Conservation (phyloP, 2,888 invertebrate species). For the Cremastinae sp. region DNA sequence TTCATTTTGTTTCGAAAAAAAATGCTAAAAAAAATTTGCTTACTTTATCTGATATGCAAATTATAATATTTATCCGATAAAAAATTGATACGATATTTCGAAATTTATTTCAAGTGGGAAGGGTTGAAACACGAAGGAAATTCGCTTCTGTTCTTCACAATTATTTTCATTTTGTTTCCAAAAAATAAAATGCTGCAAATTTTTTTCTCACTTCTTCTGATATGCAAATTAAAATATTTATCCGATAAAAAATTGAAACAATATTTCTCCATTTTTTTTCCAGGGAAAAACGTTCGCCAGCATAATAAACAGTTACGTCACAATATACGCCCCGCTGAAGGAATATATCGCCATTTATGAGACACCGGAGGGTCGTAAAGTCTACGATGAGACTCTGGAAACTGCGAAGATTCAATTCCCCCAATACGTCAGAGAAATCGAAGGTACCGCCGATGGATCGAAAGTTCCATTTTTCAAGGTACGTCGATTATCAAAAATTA, state of each 20-base stretch:
- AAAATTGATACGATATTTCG: too few species aligned
- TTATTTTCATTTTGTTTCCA: too few species aligned
- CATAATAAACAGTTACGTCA: constrained; percentile 87
- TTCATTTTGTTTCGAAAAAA: too few species aligned
- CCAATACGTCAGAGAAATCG: constrained; percentile 90
- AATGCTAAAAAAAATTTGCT: too few species aligned
- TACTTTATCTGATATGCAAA: too few species aligned
- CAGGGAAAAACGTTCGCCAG: constrained; percentile 91
- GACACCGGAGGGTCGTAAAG: constrained; percentile 85
- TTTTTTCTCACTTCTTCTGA: too few species aligned
- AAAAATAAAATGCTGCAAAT: too few species aligned
- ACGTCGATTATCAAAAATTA: too few species aligned
- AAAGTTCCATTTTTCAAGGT: constrained; percentile 92
- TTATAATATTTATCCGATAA: too few species aligned
- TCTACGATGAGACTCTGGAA: constrained; percentile 88
- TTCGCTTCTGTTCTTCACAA: background rate
- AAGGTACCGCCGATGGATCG: constrained; percentile 93
- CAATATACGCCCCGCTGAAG: constrained; percentile 83
- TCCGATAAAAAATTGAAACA: background rate
- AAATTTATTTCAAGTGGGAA: background rate
- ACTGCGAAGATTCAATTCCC: constrained; percentile 87
- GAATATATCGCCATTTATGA: constrained; percentile 88
- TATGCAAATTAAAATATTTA: too few species aligned
- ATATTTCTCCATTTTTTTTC: constrained; percentile 63
- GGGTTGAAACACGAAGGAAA: too few species aligned